Conservation (phyloP, 2,888 invertebrate species). For the Lasioglossum marginatum region DNA sequence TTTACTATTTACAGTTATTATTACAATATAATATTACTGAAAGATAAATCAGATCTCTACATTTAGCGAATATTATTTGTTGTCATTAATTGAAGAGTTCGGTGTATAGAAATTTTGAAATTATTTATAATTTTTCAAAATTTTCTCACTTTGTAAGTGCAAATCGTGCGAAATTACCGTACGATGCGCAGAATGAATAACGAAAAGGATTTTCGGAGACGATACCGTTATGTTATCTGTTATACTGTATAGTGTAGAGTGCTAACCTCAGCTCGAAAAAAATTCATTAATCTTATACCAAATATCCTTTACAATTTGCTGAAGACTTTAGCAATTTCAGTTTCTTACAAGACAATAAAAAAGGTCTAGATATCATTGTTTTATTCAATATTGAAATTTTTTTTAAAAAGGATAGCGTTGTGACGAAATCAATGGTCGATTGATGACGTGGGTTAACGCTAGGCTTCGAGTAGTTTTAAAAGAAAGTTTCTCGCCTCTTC, state of each 20-base stretch:
- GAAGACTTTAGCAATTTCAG: constrained; percentile 6
- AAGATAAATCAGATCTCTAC: background rate
- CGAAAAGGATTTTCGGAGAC: constrained; percentile 39
- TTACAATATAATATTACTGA: background rate
- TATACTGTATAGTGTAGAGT: background rate
- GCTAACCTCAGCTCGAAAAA: constrained; percentile 52
- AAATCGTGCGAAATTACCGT: constrained; percentile 16
- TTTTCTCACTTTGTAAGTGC: constrained; percentile 4
- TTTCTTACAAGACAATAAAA: background rate
- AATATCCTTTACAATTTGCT: background rate
- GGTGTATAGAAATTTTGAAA: background rate
- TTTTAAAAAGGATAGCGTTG: background rate
- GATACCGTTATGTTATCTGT: constrained; percentile 66
- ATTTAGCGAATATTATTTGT: background rate
- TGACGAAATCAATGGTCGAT: constrained; percentile 22
- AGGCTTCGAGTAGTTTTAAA: constrained; percentile 18
- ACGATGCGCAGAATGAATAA: constrained; percentile 49
- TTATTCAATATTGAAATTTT: constrained; percentile 19
- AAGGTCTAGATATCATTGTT: background rate
- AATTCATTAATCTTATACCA: constrained; percentile 9
- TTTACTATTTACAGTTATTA: background rate
- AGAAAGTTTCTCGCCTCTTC: constrained; percentile 5
- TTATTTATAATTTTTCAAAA: background rate
- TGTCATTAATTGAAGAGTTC: background rate
- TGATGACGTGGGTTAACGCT: constrained; percentile 57